phyloP scores from a whole-genome alignment of 2,113 vertebrate genomes.

The Sterna hirundo region DNA sequence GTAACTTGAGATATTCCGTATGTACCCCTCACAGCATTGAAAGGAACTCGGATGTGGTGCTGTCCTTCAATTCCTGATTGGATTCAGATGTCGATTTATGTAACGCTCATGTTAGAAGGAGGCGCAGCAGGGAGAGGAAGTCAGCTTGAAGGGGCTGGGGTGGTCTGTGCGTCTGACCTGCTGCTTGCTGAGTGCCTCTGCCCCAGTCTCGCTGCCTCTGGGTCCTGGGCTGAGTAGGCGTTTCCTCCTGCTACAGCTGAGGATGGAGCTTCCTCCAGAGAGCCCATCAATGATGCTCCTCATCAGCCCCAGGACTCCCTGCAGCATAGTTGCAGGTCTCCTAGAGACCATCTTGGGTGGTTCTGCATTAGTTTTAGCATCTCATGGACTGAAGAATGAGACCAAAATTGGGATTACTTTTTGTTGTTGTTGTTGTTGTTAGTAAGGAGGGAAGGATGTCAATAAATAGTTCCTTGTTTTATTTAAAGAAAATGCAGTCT shows the following conservation, averaged over 20 bases:
- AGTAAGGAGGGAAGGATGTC: background rate
- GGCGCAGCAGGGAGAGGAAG: slow-evolving; percentile 21
- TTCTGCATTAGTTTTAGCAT: slow-evolving; percentile 17
- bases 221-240: background rate
- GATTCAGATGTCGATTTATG: background rate
- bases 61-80: slow-evolving; percentile 11
- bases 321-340: background rate
- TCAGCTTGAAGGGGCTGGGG: background rate
- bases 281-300: slow-evolving; percentile 34
- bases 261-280: slow-evolving; percentile 26
- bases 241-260: slow-evolving; percentile 36
- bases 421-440: background rate
- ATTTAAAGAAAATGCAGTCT: slow-evolving; percentile 67
- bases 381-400: background rate
- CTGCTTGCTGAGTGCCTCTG: background rate
- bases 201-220: background rate
- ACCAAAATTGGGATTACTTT: background rate
- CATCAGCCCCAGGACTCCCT: background rate
- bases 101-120: background rate
- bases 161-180: rapidly evolving
- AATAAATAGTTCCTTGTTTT: slow-evolving; percentile 60
- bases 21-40: background rate
- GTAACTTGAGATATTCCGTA: background rate
- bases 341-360: background rate
- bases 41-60: background rate